Percentiles rank a stretch among this genome's conserved stretches.
Conservation (phyloP, 1,140 invertebrate genomes). For the Nomia melanderi region DNA sequence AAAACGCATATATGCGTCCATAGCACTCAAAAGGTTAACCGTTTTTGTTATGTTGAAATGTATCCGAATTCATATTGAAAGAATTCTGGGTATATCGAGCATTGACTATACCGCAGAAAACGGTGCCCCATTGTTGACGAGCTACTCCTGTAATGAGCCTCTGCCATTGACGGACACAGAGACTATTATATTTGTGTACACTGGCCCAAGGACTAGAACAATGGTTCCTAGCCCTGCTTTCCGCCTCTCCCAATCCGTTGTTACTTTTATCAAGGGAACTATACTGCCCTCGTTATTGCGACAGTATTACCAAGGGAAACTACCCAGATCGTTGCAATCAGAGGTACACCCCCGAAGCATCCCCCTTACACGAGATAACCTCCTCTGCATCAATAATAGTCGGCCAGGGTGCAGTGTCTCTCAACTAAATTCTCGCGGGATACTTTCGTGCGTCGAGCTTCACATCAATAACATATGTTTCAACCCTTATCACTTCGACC, state of each 20-base stretch:
- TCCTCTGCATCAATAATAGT: slow-evolving; percentile 62
- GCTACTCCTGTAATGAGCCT: slow-evolving; percentile 50
- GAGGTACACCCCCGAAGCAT: slow-evolving; percentile 58
- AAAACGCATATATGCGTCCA: too few species aligned
- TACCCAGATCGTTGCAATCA: slow-evolving; percentile 32
- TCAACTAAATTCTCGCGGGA: slow-evolving; percentile 39
- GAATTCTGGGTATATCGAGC: background rate
- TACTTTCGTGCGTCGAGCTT: too few species aligned
- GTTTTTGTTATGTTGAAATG: too few species aligned
- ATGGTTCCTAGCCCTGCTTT: slow-evolving; percentile 10
- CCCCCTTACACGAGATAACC: slow-evolving; percentile 48
- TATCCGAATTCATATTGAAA: background rate
- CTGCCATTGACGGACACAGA: slow-evolving; percentile 20
- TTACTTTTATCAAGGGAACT: slow-evolving; percentile 33
- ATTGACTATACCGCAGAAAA: background rate
- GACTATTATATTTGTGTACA: slow-evolving; percentile 7
- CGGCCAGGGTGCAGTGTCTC: slow-evolving; percentile 49
- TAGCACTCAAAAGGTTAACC: too few species aligned
- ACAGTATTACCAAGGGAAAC: slow-evolving; percentile 22
- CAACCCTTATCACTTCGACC: too few species aligned
- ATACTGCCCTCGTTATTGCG: slow-evolving; percentile 18
- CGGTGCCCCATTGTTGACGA: background rate
- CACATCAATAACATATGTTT: too few species aligned
- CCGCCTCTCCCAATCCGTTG: slow-evolving; percentile 32
- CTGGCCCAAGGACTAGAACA: slow-evolving; percentile 12